A percentile compares a stretch with the other conserved stretches of the same genome.
Conservation (phyloP, 2,113 vertebrate species). For the Neogobius melanostomus region DNA sequence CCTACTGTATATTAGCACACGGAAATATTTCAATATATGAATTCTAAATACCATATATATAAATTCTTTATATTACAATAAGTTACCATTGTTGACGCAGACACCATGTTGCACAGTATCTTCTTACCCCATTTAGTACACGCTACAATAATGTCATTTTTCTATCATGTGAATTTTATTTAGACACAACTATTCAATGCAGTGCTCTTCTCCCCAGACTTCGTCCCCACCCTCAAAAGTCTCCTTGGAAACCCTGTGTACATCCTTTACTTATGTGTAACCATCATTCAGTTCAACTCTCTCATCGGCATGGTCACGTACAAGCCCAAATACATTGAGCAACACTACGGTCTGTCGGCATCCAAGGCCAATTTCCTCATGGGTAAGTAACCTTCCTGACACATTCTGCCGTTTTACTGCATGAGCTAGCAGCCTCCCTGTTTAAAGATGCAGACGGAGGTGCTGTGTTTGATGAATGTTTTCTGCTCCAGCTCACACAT, state of each 20-base stretch:
- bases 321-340: constrained; percentile 94
- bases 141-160: too few relatives aligned
- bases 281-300: constrained; percentile 89
- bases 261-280: constrained; percentile 83
- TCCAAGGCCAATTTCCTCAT: constrained; percentile 93
- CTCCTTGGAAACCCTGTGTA: constrained; percentile 88
- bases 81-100: too few relatives aligned
- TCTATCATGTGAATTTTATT: too few relatives aligned
- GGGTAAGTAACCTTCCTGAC: constrained; percentile 71
- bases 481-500: constrained; percentile 24
- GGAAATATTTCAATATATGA: too few relatives aligned
- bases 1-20: too few relatives aligned
- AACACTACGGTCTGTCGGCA: constrained; percentile 90
- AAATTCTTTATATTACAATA: too few relatives aligned
- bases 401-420: not conserved
- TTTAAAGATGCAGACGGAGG: constrained; percentile 30
- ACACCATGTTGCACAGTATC: too few relatives aligned
- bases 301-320: constrained; percentile 96
- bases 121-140: too few relatives aligned
- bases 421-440: constrained; percentile 3
- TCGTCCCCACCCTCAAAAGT: constrained; percentile 84
- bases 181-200: not conserved
- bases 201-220: constrained; percentile 78
- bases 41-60: too few relatives aligned
- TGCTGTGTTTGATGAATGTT: constrained; percentile 39